Evolutionary conservation across 2,113 vertebrate species (phyloP), one percentile per base, ranked within the genome.

Genomic region (Himantopus leucocephalus): DNA sequence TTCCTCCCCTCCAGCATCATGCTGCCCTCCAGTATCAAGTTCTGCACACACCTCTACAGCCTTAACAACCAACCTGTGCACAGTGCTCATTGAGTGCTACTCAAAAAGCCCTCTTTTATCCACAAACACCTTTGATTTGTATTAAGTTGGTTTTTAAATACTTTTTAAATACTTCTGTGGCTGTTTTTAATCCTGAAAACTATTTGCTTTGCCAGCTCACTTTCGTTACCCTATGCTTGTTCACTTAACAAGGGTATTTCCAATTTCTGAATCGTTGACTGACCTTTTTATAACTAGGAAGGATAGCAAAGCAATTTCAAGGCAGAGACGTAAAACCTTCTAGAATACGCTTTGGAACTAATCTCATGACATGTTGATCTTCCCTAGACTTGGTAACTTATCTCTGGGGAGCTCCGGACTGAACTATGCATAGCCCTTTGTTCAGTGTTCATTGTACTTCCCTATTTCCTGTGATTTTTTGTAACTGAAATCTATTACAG

Each of bases 231-330:
- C 64, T 86, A 19, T 24, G 7, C n/a, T 89, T 73, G 45, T 60
- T 86, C 60, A 34, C 52, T 89, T 67, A 89, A 86, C 59, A 30
- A 64, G 60, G 22, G 7, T 71, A 56, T 85, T 91, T 84, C 35
- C 43, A 60, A 1, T 45, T 24, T 87, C 52, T 56, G 48, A 91
- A 86, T 84, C 52, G 26, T 7, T 82, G 62, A 48, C 35, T 50
- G 56, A 84, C 84, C 23, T 39, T 78, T 67, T 85, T 87, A 75
- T 56, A 60, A 6, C 52, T 63, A 64, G 77, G 39, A 95, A 68
- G 68, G 56, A 68, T 39, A 90, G 66, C 56, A 90, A 92, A 94
- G 56, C 70, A 92, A 68, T 91, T 96, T 96, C 96, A 96, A 88
- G 80, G 84, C 14, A 75, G 73, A 81, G 56, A 60, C 1, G 2